Conservation (phyloP, 2,888 invertebrate species). For the Sepioteuthis lessoniana region DNA sequence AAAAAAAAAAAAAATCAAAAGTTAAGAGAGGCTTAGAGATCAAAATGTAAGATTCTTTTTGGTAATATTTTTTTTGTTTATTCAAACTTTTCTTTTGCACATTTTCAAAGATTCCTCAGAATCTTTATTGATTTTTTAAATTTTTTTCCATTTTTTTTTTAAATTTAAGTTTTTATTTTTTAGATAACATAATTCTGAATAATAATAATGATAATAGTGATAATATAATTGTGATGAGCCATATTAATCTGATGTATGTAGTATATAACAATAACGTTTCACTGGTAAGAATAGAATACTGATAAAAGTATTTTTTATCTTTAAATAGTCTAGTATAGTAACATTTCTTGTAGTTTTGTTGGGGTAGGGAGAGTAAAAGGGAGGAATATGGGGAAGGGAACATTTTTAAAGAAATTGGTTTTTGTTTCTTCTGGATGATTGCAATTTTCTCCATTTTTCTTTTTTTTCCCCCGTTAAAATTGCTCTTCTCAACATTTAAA, state of each 20-base stretch:
- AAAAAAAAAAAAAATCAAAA: neutral
- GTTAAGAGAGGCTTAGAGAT: constrained; percentile 21
- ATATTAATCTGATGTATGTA: constrained; percentile 1
- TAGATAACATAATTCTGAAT: neutral
- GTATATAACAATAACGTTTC: neutral
- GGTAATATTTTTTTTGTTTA: neutral
- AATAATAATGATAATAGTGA: neutral
- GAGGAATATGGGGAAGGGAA: neutral
- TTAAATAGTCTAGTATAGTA: neutral
- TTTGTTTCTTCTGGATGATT: neutral
- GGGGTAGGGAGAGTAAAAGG: no score
- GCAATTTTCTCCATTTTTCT: neutral
- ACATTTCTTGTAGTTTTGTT: neutral
- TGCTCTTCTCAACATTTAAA: neutral
- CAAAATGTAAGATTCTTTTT: neutral
- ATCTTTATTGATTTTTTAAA: neutral
- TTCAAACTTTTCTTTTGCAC: neutral
- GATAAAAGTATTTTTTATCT: neutral
- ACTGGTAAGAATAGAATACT: neutral
- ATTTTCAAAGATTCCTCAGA: neutral
- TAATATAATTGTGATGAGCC: neutral
- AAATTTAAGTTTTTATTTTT: neutral
- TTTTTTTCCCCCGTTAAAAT: neutral
- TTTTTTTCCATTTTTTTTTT: neutral
- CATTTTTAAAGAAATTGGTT: neutral